phyloP scores from a whole-genome alignment of 2,113 vertebrate genomes.

The Coreoperca whiteheadi region DNA sequence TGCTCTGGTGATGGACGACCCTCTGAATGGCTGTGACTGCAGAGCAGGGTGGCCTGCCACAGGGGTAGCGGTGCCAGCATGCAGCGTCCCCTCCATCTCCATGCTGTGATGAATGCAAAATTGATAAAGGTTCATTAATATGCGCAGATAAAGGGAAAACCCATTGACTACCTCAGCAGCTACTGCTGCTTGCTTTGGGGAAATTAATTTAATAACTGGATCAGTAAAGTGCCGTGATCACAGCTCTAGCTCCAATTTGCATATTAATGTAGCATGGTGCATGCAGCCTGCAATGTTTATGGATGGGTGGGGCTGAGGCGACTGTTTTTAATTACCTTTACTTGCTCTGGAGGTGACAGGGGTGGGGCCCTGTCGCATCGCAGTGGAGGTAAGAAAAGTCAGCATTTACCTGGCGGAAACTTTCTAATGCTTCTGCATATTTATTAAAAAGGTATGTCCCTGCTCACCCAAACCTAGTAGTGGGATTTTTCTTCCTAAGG shows the following conservation, averaged over 20 bases:
- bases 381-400: constrained; percentile 36
- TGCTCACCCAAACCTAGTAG: neutral
- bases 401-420: constrained; percentile 37
- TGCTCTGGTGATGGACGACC: constrained; percentile 66
- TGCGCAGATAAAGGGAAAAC: constrained; percentile 66
- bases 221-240: constrained; percentile 74
- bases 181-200: constrained; percentile 73
- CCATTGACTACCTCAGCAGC: constrained; percentile 80
- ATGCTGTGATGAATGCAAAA: constrained; percentile 80
- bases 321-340: constrained; percentile 78
- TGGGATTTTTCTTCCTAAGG: constrained; percentile 30
- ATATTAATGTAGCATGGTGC: constrained; percentile 80
- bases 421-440: constrained; percentile 42
- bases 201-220: constrained; percentile 85
- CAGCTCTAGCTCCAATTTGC: constrained; percentile 78
- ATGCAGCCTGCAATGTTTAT: constrained; percentile 72
- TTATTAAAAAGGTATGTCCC: constrained; percentile 31
- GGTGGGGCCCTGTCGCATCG: constrained; percentile 5
- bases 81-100: constrained; percentile 39
- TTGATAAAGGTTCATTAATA: constrained; percentile 84
- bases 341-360: constrained; percentile 51
- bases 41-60: constrained; percentile 44
- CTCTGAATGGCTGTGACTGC: constrained; percentile 43
- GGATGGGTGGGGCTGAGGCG: constrained; percentile 56
- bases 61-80: constrained; percentile 21